Base-by-base conservation (phyloP, 1,140 invertebrate species). In the Bombus superbus region DNA sequence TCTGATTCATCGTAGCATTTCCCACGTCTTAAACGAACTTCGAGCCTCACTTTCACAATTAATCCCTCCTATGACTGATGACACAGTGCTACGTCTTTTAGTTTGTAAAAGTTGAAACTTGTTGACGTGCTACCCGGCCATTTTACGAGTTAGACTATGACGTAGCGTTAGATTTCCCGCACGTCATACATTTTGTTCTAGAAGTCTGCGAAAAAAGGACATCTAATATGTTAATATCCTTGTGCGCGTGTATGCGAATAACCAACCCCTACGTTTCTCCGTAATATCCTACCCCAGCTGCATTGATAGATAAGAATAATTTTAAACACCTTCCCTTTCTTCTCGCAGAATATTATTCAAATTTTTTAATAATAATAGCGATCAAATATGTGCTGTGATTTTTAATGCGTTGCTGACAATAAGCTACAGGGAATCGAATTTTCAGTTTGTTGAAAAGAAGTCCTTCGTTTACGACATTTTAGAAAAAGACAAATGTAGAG, bases 31-130 rank as follows among this genome's bases (percentile, higher is more conserved):
- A 40, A 75, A 59, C 25, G 53, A 59, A 76, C 74, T 76, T 76
- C 74, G 15, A 40, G 53, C 44, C 10, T 76, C 11, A 4, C 6
- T 40, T 76, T 32, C 6, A 40, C 15, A n/a, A 53, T 38, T 59
- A 38, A 35, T 15, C 11, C 73, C 74, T 59, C 4, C 25, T 15
- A 13, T 59, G 74, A 40, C 25, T 76, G 47, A 76, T 59, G 53
- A 38, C 44, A 57, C 35, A 18, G 25, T 38, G 74, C 53, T 76
- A n/a, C 25, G 25, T 76, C 74, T 57, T 76, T 76, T 9, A 76
- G 25, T 76, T 76, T 76, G 74, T 18, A 9, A 76, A 57, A 76
- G 74, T 57, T 76, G 42, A 22, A 57, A 57, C 32, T 35, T 57
- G n/a, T 53, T 75, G 73, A 38, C 25, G 32, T 3, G 47, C 25